A percentile compares a stretch with the other conserved stretches of the same genome.
Conservation (phyloP, 1,140 invertebrate genomes). For the Ostrea denselamellosa region DNA sequence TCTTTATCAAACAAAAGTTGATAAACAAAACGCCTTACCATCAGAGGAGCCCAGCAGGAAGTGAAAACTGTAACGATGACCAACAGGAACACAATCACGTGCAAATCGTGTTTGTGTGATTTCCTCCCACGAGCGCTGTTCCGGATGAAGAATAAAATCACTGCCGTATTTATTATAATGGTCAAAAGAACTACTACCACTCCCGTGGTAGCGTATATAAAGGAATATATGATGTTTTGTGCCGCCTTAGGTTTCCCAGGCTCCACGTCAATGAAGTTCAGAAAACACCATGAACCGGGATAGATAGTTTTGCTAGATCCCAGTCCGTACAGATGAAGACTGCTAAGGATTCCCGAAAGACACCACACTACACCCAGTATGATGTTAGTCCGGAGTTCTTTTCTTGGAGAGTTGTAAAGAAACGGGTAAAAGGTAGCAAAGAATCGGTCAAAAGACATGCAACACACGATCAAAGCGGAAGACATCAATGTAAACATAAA, state of each 20-base stretch:
- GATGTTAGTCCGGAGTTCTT: constrained; percentile 55
- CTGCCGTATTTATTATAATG: not conserved
- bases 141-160: constrained; percentile 12
- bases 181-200: constrained; percentile 46
- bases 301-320: constrained; percentile 71
- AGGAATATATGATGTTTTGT: constrained; percentile 59
- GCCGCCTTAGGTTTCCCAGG: constrained; percentile 51
- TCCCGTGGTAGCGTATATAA: constrained; percentile 69
- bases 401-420: constrained; percentile 72
- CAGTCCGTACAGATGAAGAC: constrained; percentile 75
- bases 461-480: constrained; percentile 71
- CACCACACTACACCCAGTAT: constrained; percentile 69
- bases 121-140: not conserved
- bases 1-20: too few species aligned
- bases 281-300: constrained; percentile 79
- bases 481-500: not conserved
- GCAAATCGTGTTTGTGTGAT: not conserved
- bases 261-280: constrained; percentile 68
- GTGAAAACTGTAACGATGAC: constrained; percentile 8
- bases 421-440: constrained; percentile 76
- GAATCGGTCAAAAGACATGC: constrained; percentile 58
- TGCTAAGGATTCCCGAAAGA: constrained; percentile 67
- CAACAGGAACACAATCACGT: not conserved
- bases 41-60: constrained; percentile 20
- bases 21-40: not conserved